Evolutionary conservation across 2,113 vertebrate genomes (phyloP).

Genomic region (Malurus elegans): DNA sequence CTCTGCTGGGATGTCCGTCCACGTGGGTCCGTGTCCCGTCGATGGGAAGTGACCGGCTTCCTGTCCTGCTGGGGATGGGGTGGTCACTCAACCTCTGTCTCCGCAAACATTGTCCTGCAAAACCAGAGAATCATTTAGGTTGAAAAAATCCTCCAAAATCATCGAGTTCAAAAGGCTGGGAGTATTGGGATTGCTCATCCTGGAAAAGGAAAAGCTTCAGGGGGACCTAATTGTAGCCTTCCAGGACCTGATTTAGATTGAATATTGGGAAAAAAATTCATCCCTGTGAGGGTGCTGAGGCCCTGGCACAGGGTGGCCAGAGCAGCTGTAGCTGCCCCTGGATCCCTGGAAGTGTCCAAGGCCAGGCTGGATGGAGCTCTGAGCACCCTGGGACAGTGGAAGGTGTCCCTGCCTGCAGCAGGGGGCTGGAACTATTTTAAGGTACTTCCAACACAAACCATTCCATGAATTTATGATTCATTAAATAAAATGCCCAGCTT

Average conservation of each 20-base stretch:
- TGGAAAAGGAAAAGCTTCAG: background rate
- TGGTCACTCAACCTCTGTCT: background rate
- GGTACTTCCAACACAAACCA: background rate
- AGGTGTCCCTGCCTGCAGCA: background rate
- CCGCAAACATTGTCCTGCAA: background rate
- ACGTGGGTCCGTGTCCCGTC: fast-evolving
- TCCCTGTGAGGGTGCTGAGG: background rate
- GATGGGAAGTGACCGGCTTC: background rate
- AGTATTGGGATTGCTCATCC: background rate
- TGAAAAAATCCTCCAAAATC: background rate
- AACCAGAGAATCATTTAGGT: background rate
- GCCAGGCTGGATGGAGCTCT: background rate
- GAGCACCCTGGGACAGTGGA: background rate
- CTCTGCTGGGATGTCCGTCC: background rate
- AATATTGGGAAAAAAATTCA: background rate
- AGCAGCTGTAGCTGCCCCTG: background rate
- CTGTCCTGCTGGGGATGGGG: background rate
- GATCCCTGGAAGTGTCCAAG: background rate
- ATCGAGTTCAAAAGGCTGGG: background rate
- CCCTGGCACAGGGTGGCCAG: background rate
- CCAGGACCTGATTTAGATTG: background rate
- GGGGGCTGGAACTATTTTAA: background rate
- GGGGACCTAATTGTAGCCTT: background rate
- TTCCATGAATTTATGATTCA: background rate
- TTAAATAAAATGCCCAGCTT: background rate